These are phyloP conservation scores for Bolborhynchus lineola DNA, from an alignment of 2,113 vertebrate genomes.

Conservation along the genomic window DNA sequence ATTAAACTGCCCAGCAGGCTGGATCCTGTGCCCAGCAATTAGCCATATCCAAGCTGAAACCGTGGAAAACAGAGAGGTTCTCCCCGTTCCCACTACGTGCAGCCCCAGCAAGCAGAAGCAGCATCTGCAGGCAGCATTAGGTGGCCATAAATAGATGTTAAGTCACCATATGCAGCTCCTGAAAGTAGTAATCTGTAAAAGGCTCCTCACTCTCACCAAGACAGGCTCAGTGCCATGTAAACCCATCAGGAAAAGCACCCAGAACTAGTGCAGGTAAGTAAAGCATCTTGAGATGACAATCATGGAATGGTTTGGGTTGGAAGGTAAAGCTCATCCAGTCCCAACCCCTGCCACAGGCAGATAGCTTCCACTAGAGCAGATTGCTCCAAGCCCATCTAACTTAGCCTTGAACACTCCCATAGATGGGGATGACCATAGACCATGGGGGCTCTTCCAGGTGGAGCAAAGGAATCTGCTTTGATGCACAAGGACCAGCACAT, in stretches of 20 bases:
- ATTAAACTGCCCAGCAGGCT: background rate
- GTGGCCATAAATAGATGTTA: background rate
- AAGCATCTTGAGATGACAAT: accelerated
- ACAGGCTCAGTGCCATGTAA: background rate
- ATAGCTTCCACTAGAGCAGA: background rate
- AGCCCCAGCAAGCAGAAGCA: background rate
- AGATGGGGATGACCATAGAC: background rate
- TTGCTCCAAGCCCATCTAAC: background rate
- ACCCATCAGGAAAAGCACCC: accelerated
- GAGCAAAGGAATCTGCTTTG: background rate
- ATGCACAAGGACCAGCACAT: accelerated
- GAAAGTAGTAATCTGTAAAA: background rate
- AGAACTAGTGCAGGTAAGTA: accelerated
- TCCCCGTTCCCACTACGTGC: background rate
- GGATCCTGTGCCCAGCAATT: background rate
- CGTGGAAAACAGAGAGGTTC: background rate
- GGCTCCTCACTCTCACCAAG: background rate
- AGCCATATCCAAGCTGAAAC: background rate
- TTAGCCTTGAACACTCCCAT: background rate
- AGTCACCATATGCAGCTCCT: background rate
- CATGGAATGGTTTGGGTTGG: background rate
- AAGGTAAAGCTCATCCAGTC: background rate
- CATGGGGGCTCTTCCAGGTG: accelerated
- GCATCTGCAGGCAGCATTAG: background rate
- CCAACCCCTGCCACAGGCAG: background rate